phyloP scores from a whole-genome alignment of 1,140 invertebrate genomes.

The Harlomillsia oculata region DNA sequence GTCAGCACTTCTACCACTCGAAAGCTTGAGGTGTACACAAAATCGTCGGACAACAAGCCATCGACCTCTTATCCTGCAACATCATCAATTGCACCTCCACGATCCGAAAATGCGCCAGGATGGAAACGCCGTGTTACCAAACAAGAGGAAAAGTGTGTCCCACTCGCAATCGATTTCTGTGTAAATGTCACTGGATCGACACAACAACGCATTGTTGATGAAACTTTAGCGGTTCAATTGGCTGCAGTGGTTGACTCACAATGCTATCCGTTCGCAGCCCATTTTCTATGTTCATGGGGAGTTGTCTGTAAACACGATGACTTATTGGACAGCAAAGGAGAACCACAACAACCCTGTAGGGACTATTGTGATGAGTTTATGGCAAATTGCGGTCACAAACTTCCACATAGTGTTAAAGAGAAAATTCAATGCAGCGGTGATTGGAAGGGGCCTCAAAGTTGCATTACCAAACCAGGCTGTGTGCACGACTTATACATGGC shows the following conservation, averaged over 20 bases:
- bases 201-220: conserved; percentile 24
- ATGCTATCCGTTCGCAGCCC: conserved; percentile 34
- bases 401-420: conserved; percentile 58
- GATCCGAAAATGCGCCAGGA: not conserved
- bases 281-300: conserved; percentile 33
- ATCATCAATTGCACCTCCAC: not conserved
- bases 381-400: conserved; percentile 62
- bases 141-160: conserved; percentile 17
- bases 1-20: no score
- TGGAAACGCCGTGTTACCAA: not conserved
- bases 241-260: conserved; percentile 26
- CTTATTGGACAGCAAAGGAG: conserved; percentile 38
- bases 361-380: conserved; percentile 77
- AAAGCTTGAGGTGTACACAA: no score
- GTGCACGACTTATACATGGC: conserved; percentile 57
- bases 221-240: conserved; percentile 17
- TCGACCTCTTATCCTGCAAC: no score
- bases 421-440: conserved; percentile 67
- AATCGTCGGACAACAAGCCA: no score
- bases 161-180: conserved; percentile 33
- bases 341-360: conserved; percentile 59
- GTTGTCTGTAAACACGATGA: conserved; percentile 25
- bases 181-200: conserved; percentile 18
- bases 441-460: conserved; percentile 57
- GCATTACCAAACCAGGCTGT: conserved; percentile 65